Evolutionary conservation across 2,888 invertebrate genomes (phyloP).

Genomic region (Acrobasis suavella): DNA sequence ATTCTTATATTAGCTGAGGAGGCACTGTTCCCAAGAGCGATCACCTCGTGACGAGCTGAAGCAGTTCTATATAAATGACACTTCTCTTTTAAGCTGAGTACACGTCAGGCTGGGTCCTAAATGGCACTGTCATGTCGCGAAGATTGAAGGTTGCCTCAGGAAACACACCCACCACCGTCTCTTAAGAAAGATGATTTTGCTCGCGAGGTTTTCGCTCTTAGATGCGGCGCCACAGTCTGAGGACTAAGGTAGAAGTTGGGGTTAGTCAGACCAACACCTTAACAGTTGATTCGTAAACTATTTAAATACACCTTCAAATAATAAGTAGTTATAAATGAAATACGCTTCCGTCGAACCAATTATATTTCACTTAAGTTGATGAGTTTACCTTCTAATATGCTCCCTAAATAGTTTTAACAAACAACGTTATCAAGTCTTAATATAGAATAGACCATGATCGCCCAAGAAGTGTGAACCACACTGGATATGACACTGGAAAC

Average conservation of each 20-base stretch:
- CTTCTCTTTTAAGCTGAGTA: too few relatives aligned
- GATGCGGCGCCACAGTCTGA: too few relatives aligned
- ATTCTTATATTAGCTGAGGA: slow-evolving; percentile 24
- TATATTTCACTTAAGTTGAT: not conserved
- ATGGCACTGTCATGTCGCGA: too few relatives aligned
- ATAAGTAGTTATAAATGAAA: slow-evolving; percentile 2
- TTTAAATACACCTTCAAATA: slow-evolving; percentile 2
- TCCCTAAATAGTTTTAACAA: slow-evolving; percentile 68
- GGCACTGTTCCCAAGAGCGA: too few relatives aligned
- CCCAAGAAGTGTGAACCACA: slow-evolving; percentile 37
- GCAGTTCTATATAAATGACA: too few relatives aligned
- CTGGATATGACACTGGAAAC: slow-evolving; percentile 33
- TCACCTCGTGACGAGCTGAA: too few relatives aligned
- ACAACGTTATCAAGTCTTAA: slow-evolving; percentile 69
- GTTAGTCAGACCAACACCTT: slow-evolving; percentile 22
- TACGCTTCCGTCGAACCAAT: slow-evolving; percentile 3
- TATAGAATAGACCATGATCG: slow-evolving; percentile 53
- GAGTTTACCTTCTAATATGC: slow-evolving; percentile 45
- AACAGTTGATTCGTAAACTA: not conserved
- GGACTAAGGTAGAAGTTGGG: not conserved
- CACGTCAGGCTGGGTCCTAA: too few relatives aligned
- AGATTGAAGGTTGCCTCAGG: too few relatives aligned
- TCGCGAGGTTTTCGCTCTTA: too few relatives aligned
- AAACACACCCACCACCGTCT: too few relatives aligned
- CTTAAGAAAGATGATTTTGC: too few relatives aligned